Conservation (phyloP, 2,113 vertebrate genomes). For the Silurus meridionalis region DNA sequence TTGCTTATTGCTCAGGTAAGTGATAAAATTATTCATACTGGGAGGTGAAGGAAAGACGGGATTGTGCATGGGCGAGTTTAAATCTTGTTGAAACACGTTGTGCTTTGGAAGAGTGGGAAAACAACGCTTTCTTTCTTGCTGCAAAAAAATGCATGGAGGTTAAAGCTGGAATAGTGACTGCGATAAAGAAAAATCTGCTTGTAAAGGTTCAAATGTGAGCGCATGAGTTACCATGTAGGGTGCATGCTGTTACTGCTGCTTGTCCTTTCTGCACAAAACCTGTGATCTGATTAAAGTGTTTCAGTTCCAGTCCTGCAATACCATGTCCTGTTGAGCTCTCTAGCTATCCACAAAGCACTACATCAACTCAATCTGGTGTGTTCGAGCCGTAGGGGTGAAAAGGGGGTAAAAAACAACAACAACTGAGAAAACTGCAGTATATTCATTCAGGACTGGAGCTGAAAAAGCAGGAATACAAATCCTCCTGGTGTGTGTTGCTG, state of each 20-base stretch:
- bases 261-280: neutral
- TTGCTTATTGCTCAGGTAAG: constrained; percentile 45
- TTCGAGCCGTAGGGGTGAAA: neutral
- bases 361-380: neutral
- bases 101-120: neutral
- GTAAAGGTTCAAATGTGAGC: neutral
- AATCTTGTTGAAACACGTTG: constrained; percentile 23
- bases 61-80: constrained; percentile 42
- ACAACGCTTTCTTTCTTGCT: neutral
- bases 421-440: neutral
- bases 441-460: constrained; percentile 9
- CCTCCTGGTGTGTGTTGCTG: neutral
- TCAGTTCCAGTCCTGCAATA: constrained; percentile 12
- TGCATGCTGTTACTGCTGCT: constrained; percentile 28
- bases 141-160: constrained; percentile 7
- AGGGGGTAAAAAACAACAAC: neutral
- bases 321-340: neutral
- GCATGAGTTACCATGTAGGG: neutral
- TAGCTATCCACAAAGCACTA: neutral
- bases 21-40: constrained; percentile 34
- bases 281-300: neutral
- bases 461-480: neutral
- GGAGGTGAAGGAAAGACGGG: constrained; percentile 25
- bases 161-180: neutral
- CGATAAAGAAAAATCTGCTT: neutral